These are phyloP conservation scores for Chloromyia formosa DNA, from an alignment of 2,888 invertebrate genomes.

Conservation along the genomic window DNA sequence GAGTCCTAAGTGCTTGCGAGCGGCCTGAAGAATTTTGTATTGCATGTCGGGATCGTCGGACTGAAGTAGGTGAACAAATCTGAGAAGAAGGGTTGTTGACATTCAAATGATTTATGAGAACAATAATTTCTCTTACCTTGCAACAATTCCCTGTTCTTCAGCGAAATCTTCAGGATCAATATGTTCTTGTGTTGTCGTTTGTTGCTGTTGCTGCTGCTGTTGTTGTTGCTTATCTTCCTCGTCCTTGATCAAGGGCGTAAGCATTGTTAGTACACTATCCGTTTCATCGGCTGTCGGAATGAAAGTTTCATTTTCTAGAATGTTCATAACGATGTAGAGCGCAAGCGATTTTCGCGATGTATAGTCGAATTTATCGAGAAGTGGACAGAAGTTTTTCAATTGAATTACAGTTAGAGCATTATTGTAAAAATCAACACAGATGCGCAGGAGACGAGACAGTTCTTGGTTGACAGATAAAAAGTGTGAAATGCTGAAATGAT, in stretches of 20 bases:
- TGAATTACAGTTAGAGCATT: slow-evolving; percentile 88
- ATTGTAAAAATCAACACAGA: slow-evolving; percentile 95
- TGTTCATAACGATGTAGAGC: slow-evolving; percentile 88
- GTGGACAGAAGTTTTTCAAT: slow-evolving; percentile 85
- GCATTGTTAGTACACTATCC: slow-evolving; percentile 79
- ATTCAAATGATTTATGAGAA: not conserved
- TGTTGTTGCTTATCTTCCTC: slow-evolving; percentile 73
- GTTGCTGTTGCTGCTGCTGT: slow-evolving; percentile 51
- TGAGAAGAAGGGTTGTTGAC: slow-evolving; percentile 54
- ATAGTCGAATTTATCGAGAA: slow-evolving; percentile 89
- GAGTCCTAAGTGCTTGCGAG: slow-evolving; percentile 87
- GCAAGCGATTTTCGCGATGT: slow-evolving; percentile 86
- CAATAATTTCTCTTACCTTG: slow-evolving; percentile 64
- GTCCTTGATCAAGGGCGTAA: slow-evolving; percentile 87
- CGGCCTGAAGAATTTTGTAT: slow-evolving; percentile 87
- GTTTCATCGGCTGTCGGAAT: slow-evolving; percentile 91
- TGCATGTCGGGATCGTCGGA: slow-evolving; percentile 85
- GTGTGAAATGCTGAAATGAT: slow-evolving; percentile 59
- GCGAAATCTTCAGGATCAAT: slow-evolving; percentile 93
- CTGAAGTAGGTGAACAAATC: slow-evolving; percentile 83
- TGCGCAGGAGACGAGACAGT: slow-evolving; percentile 89
- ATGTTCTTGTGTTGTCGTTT: slow-evolving; percentile 65
- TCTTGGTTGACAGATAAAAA: slow-evolving; percentile 84
- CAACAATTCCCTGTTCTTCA: slow-evolving; percentile 94
- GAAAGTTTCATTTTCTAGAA: slow-evolving; percentile 86